Evolutionary conservation across 2,797 vertebrate species (phyloP).

Genomic region (Aldrovandia affinis): DNA sequence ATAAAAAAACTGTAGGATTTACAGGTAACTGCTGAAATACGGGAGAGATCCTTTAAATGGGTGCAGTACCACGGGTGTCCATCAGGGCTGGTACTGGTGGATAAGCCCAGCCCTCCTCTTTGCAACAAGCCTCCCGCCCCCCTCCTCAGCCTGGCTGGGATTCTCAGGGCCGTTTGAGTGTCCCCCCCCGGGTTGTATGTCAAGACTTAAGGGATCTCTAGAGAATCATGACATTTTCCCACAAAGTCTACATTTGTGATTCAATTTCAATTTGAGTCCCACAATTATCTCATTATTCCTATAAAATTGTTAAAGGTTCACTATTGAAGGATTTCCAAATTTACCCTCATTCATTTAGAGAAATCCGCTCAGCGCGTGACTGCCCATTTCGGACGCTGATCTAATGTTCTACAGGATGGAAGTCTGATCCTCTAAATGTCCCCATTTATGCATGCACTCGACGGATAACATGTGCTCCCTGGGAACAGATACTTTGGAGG

Average conservation of each 20-base stretch:
- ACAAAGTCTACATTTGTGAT: conserved; percentile 20
- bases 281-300: conserved; percentile 26
- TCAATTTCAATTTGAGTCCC: not conserved
- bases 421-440: not conserved
- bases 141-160: no score
- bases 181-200: no score
- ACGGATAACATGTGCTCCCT: not conserved
- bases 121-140: no score
- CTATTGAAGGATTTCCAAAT: not conserved
- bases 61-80: no score
- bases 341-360: not conserved
- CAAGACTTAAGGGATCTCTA: not conserved
- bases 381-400: not conserved
- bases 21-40: no score
- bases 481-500: not conserved
- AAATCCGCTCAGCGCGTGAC: not conserved
- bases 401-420: not conserved
- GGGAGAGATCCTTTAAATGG: no score
- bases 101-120: no score
- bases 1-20: no score
- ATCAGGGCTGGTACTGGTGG: no score
- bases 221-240: conserved; percentile 31
- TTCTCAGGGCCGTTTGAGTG: no score
- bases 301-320: conserved; percentile 3
- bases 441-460: not conserved